Conservation (phyloP, 1,140 invertebrate species). For the Aradophagus sp. region DNA sequence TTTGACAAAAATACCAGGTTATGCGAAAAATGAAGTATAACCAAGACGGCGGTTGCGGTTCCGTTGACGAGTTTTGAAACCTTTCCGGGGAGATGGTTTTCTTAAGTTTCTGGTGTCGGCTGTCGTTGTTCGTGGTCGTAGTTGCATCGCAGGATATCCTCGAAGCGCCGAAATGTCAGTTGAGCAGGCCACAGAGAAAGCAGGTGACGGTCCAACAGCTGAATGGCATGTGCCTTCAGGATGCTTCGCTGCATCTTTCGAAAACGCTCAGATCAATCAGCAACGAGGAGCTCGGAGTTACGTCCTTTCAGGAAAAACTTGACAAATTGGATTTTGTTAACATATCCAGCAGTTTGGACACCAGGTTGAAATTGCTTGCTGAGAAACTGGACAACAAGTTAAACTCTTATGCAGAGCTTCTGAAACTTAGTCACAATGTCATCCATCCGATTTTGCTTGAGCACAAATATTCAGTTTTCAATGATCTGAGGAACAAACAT, state of each 20-base stretch:
- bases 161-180: conserved; percentile 59
- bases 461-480: conserved; percentile 50
- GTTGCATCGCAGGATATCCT: conserved; percentile 21
- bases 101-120: background rate
- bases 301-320: conserved; percentile 66
- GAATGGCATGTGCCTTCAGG: conserved; percentile 67
- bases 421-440: conserved; percentile 61
- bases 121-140: conserved; percentile 8
- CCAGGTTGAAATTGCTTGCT: conserved; percentile 57
- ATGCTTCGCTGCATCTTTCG: conserved; percentile 66
- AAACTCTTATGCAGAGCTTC: conserved; percentile 58
- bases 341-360: conserved; percentile 54
- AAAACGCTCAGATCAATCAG: conserved; percentile 62
- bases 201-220: conserved; percentile 68
- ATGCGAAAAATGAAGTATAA: no score
- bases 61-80: no score
- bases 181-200: conserved; percentile 64
- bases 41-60: no score
- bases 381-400: conserved; percentile 67
- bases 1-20: no score
- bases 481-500: conserved; percentile 31
- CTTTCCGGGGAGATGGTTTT: conserved; percentile 3
- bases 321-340: conserved; percentile 67
- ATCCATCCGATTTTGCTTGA: conserved; percentile 63
- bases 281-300: conserved; percentile 69